Base-by-base conservation (phyloP, 2,888 invertebrate genomes). In the Pachymerium ferrugineum region DNA sequence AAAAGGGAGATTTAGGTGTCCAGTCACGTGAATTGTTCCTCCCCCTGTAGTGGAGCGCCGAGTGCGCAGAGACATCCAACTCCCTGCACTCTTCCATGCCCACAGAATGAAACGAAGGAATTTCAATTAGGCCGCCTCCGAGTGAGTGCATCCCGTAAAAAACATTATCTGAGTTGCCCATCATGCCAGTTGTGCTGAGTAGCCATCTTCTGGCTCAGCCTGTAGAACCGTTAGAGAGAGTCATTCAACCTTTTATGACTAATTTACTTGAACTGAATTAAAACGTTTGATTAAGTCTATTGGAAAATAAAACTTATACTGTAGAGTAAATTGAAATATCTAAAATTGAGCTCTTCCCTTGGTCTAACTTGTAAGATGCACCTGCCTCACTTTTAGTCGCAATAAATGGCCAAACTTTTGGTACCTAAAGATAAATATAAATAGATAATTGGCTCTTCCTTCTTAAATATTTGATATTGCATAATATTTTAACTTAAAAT, bases 141-240 rank as follows among this genome's bases (percentile, higher is more conserved):
- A 25, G 54, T 54, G 28, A 54, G 54, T 54, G 54, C 54, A 54
- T 54, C 54, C 54, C 22, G 54, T 54, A 54, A 54, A 54, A 54
- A 54, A 28, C 54, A 54, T 54, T 54, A 54, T 54, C 54, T 14
- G 28, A 54, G 54, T 54, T 54, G 14, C 25, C 54, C 54, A 54
- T 54, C 54, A 54, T 25, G 54, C 25, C 12, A 54, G 54, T 54
- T 54, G 25, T 54, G 54, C 54, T 54, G 54, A 54, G 54, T 54
- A 28, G 54, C 14, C 54, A 54, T 54, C 54, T 54, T 54, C 54
- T 54, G 54, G 54, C 28, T 54, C n/a, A n/a, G n/a, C n/a, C n/a
- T n/a, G n/a, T n/a, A n/a, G 54, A 54, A 54, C 6, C 54, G 54
- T 54, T 54, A n/a, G 54, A 54, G 25, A 25, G 28, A 54, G 54